Conservation (phyloP, 1,140 invertebrate genomes). For the Listronotus bonariensis region DNA sequence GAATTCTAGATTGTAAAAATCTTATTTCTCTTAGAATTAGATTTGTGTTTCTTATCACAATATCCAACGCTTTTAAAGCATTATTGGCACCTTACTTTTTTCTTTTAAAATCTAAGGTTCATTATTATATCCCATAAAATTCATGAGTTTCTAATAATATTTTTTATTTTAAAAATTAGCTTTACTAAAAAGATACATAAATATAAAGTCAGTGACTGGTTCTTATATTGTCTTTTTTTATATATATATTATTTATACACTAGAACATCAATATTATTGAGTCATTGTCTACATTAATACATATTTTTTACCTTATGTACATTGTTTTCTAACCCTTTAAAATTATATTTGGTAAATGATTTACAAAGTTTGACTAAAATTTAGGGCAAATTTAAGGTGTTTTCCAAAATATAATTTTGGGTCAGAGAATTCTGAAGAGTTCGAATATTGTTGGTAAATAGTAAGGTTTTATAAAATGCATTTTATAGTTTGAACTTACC, state of each 20-base stretch:
- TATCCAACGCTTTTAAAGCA: not conserved
- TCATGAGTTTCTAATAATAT: too few relatives aligned
- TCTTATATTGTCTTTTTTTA: not conserved
- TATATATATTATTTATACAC: conserved; percentile 3
- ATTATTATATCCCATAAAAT: too few relatives aligned
- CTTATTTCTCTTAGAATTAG: not conserved
- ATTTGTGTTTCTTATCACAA: not conserved
- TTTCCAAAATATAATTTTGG: too few relatives aligned
- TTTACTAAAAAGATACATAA: not conserved
- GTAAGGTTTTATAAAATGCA: too few relatives aligned
- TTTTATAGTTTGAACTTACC: too few relatives aligned
- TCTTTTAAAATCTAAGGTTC: too few relatives aligned
- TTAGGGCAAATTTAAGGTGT: not conserved
- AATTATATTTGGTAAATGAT: not conserved
- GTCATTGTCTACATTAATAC: not conserved
- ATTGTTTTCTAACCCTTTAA: too few relatives aligned
- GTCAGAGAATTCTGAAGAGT: too few relatives aligned
- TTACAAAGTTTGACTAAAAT: not conserved
- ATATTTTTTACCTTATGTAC: too few relatives aligned
- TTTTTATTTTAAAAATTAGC: too few relatives aligned
- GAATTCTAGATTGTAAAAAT: not conserved
- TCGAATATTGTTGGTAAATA: too few relatives aligned
- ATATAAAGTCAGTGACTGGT: conserved; percentile 8
- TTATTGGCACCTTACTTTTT: not conserved
- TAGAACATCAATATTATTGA: not conserved